Conservation (phyloP, 2,797 vertebrate genomes). For the Chiloscyllium punctatum region DNA sequence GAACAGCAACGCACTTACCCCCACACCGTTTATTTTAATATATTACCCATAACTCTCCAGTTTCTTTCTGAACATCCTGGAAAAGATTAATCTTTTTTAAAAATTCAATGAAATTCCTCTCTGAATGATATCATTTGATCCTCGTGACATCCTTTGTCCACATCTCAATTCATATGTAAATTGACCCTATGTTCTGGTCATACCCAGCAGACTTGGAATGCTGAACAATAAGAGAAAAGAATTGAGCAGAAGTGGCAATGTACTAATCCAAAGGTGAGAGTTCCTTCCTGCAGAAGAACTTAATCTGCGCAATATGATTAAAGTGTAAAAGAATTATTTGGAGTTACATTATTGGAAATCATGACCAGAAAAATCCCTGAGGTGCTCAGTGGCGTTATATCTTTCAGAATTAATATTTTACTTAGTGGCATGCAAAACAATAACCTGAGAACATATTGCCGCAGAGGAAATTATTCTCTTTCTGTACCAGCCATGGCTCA, state of each 20-base stretch:
- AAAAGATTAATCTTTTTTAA: neutral
- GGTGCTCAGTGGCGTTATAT: neutral
- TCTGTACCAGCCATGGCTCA: neutral
- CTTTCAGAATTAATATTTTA: neutral
- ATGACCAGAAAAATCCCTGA: neutral
- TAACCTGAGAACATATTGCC: neutral
- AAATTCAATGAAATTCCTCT: neutral
- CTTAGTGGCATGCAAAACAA: neutral
- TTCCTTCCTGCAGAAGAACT: neutral
- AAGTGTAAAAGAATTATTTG: neutral
- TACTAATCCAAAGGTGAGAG: slow-evolving; percentile 2
- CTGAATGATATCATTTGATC: neutral
- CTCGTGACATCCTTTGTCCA: neutral
- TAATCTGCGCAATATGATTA: neutral
- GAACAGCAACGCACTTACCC: neutral
- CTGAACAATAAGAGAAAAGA: neutral
- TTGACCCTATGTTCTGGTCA: neutral
- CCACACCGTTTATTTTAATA: no score
- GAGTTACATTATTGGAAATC: neutral
- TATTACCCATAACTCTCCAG: neutral
- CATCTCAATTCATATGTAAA: slow-evolving; percentile 11
- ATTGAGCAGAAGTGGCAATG: neutral
- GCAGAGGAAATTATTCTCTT: neutral
- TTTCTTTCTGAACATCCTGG: neutral
- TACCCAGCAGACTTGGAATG: neutral